A percentile compares a stretch with the other conserved stretches of the same genome.
Conservation (phyloP, 2,797 vertebrate species). For the Enteromius unitaeniatus region DNA sequence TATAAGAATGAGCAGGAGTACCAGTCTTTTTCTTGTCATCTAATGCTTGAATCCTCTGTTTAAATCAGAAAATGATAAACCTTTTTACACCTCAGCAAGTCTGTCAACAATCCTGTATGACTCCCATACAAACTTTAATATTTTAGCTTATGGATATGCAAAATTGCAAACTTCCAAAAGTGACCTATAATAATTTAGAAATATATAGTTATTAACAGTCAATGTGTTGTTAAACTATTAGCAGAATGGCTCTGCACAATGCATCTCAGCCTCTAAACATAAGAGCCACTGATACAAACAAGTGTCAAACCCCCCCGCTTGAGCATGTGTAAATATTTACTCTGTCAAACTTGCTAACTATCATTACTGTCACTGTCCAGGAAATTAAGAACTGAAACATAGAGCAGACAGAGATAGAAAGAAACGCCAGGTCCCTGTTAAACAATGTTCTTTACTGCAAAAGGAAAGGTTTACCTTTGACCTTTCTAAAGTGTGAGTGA, state of each 20-base stretch:
- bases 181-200: not conserved
- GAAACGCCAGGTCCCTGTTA: slow-evolving; percentile 23
- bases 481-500: not conserved
- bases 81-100: too few species aligned
- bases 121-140: not conserved
- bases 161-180: not conserved
- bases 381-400: not conserved
- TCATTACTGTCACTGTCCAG: slow-evolving; percentile 51
- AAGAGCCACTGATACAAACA: slow-evolving; percentile 18
- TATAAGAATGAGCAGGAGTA: too few species aligned
- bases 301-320: slow-evolving; percentile 38
- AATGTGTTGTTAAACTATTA: slow-evolving; percentile 30
- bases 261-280: not conserved
- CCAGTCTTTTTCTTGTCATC: too few species aligned
- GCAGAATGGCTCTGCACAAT: slow-evolving; percentile 11
- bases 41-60: not conserved
- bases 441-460: not conserved
- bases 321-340: slow-evolving; percentile 58
- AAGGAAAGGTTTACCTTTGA: slow-evolving; percentile 26
- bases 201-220: not conserved
- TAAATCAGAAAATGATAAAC: not conserved
- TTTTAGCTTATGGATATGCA: not conserved
- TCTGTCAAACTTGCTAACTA: slow-evolving; percentile 32
- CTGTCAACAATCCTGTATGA: too few species aligned
- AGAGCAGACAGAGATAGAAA: not conserved